Conservation (phyloP, 1,140 invertebrate species). For the Tetranychus urticae region DNA sequence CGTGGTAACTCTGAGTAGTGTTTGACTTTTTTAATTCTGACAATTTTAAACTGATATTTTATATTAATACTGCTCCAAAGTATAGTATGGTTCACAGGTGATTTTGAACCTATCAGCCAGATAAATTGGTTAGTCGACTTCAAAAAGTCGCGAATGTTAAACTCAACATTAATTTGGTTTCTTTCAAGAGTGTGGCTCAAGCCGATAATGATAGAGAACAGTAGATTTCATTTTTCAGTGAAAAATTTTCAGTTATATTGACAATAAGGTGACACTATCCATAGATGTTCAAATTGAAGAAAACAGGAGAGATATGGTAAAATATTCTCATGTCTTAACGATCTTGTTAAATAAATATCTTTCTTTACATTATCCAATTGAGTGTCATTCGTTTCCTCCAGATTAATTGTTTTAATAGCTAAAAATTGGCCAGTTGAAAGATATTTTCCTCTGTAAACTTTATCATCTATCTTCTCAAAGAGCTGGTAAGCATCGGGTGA, state of each 20-base stretch:
- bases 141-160: no score
- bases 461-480: not conserved
- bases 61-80: no score
- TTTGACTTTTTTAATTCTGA: no score
- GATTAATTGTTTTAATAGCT: not conserved
- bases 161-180: no score
- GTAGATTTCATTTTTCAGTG: no score
- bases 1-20: no score
- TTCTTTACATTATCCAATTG: not conserved
- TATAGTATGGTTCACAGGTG: no score
- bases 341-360: constrained; percentile 20
- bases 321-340: constrained; percentile 52
- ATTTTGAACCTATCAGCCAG: no score
- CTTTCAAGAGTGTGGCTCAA: no score
- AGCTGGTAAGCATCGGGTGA: not conserved
- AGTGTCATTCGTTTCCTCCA: not conserved
- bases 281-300: constrained; percentile 40
- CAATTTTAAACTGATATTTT: no score
- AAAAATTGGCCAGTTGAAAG: not conserved
- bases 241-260: not conserved
- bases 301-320: constrained; percentile 44
- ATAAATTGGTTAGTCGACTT: no score
- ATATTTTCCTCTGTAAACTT: not conserved
- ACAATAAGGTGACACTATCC: constrained; percentile 37
- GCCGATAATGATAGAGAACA: no score